A percentile compares a stretch with the other conserved stretches of the same genome.
Conservation (phyloP, 2,888 invertebrate genomes). For the Glomeris marginata region DNA sequence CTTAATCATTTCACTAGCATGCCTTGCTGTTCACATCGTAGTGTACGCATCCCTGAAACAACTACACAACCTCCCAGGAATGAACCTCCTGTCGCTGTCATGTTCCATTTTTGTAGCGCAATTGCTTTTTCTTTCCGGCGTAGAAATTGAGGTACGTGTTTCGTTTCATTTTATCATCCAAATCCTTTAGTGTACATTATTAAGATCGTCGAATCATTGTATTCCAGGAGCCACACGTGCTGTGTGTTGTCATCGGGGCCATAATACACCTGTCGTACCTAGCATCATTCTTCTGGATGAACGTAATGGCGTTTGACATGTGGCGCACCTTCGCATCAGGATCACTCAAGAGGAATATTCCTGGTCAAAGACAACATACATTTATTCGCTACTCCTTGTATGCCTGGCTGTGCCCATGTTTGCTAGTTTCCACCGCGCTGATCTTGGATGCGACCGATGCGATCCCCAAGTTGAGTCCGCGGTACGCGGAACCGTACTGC, state of each 20-base stretch:
- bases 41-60: slow-evolving; percentile 17
- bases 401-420: slow-evolving; percentile 29
- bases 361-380: not conserved
- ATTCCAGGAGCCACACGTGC: slow-evolving; percentile 1
- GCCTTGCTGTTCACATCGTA: slow-evolving; percentile 26
- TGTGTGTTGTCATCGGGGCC: slow-evolving; percentile 23
- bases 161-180: not conserved
- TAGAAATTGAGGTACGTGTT: slow-evolving; percentile 6
- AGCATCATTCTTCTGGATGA: slow-evolving; percentile 35
- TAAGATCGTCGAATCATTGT: no score
- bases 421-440: slow-evolving; percentile 23
- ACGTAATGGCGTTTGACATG: slow-evolving; percentile 33
- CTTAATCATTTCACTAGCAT: slow-evolving; percentile 26
- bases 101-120: slow-evolving; percentile 30
- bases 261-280: slow-evolving; percentile 31
- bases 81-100: slow-evolving; percentile 29
- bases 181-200: no score
- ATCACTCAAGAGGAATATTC: not conserved
- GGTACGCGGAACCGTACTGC: slow-evolving; percentile 23
- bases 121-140: slow-evolving; percentile 24
- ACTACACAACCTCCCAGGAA: slow-evolving; percentile 30
- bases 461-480: slow-evolving; percentile 13
- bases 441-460: slow-evolving; percentile 17
- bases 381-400: slow-evolving; percentile 24
- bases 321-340: slow-evolving; percentile 29